Base-by-base conservation (phyloP, 37 sponge, comb jelly and placozoan species). In the Agelas oroides region DNA sequence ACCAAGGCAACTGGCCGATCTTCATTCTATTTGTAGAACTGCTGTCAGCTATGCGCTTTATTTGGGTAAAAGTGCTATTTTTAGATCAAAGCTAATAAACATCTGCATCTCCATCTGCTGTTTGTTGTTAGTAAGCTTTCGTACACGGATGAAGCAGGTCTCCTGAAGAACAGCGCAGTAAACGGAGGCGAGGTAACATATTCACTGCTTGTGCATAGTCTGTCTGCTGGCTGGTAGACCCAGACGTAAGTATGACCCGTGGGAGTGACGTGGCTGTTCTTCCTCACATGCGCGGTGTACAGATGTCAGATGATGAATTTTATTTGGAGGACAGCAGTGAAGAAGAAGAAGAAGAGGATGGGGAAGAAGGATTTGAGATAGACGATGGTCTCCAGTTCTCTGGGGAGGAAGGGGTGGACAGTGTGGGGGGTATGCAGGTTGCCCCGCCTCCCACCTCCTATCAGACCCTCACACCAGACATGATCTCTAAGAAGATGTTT, bases 401-500 rank as follows among this genome's bases (percentile, higher is more conserved):
- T 14, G 65, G 77, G 5, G 89, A 70, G 0, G 89, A 88, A 21
- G 59, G 20, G 1, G 54, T 39, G 12, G 21, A 21, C 21, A 75
- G 34, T 30, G 70, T 66, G 25, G 75, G 16, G 1, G 46, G 64
- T 25, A 60, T 46, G 38, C 23, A 36, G 23, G 19, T 70, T 66
- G 56, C 27, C 20, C 75, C 56, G 30, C 41, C 13, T 2, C 31
- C 23, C 31, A 25, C 56, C 17, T 20, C 1, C 46, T 46, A 53
- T 17, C 88, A 87, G 38, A 67, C 76, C 28, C 84, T 96, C 73
- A 86, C 91, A 13, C 85, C 95, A 20, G 95, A 92, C 23, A 82
- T 37, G 75, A 88, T 95, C 30, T 85, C 85, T 16, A 77, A 91
- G 62, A 91, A 92, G 74, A 96, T 94, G 94, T 88, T 96, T 59